A percentile compares a stretch with the other conserved stretches of the same genome.
Evolutionary conservation across 2,797 vertebrate genomes (phyloP).

Genomic region (Sebastes wilsoni): DNA sequence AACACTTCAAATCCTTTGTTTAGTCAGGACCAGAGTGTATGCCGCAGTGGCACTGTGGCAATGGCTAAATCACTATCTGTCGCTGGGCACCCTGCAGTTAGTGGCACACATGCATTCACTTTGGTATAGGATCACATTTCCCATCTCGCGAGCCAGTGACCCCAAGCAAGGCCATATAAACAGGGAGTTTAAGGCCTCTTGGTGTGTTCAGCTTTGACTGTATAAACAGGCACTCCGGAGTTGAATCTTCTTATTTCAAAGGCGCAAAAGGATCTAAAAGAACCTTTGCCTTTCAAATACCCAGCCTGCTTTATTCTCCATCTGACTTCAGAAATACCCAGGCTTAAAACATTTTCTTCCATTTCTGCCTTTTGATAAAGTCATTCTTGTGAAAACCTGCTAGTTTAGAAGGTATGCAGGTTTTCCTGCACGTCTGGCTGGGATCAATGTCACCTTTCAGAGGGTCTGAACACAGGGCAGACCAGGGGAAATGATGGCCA

Average conservation of each 20-base stretch:
- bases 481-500: constrained; percentile 56
- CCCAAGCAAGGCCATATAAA: constrained; percentile 34
- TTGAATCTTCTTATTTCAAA: constrained; percentile 9
- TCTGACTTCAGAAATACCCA: constrained; percentile 11
- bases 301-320: not conserved
- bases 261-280: constrained; percentile 3
- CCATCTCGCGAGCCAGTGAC: constrained; percentile 32
- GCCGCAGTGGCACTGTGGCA: constrained; percentile 13
- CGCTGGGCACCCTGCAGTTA: constrained; percentile 66
- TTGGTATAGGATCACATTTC: constrained; percentile 48
- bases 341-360: constrained; percentile 7
- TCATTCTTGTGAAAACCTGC: constrained; percentile 53
- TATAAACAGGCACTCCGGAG: not conserved
- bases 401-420: constrained; percentile 55
- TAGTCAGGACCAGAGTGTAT: constrained; percentile 49
- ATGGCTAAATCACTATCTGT: constrained; percentile 65
- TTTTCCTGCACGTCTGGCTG: constrained; percentile 64
- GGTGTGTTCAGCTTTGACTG: constrained; percentile 18
- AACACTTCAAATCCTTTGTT: constrained; percentile 55
- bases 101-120: constrained; percentile 51
- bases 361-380: constrained; percentile 54
- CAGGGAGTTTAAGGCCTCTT: not conserved
- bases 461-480: constrained; percentile 49
- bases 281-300: constrained; percentile 27
- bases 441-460: constrained; percentile 85